Evolutionary conservation across 2,797 vertebrate genomes (phyloP), one percentile per base, ranked within the genome.

Genomic region (Esox lucius): DNA sequence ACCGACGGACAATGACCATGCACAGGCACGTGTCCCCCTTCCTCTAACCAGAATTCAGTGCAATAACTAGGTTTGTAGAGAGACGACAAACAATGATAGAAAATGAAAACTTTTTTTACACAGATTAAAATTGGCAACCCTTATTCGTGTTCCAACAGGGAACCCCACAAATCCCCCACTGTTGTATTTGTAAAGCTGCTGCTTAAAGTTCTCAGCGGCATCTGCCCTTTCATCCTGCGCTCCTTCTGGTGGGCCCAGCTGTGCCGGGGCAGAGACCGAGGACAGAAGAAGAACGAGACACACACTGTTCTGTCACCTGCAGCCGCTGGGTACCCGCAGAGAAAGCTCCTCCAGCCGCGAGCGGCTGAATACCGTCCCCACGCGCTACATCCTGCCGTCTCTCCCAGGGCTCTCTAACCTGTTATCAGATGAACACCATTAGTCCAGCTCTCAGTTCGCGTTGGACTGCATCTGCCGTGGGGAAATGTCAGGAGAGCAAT

Each of bases 261-360:
- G 76, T 15, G 39, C 66, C 68, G 70, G 61, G 81, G 82, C 82
- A 74, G 78, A 80, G 70, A 71, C 22, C 46, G 73, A 15, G 28
- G 76, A 75, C 26, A 68, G 69, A 68, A 71, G 75, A 78, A 78
- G 51, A 74, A 75, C 62, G 70, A 17, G 26, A 51, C 69, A 76
- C 74, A 79, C 83, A 62, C 84, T 80, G 62, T 75, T 49, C 78
- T 68, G 83, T 84, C 87, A 83, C 83, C 71, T 82, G 78, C 79
- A 84, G 85, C 80, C 0, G 49, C 19, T 74, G 81, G 73, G 24
- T 26, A 76, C 88, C 87, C 81, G 85, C 79, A 65, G 65, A 42
- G 31, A 16, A 59, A 12, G 1, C 65, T 67, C 6, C 8, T 28
- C 31, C 15, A 16, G 62, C 13, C 12, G 4, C 4, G 26, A 13